Evolutionary conservation across 2,797 vertebrate genomes (phyloP), one percentile per base, ranked within the genome.

Genomic region (Craterocephalus amniculus): DNA sequence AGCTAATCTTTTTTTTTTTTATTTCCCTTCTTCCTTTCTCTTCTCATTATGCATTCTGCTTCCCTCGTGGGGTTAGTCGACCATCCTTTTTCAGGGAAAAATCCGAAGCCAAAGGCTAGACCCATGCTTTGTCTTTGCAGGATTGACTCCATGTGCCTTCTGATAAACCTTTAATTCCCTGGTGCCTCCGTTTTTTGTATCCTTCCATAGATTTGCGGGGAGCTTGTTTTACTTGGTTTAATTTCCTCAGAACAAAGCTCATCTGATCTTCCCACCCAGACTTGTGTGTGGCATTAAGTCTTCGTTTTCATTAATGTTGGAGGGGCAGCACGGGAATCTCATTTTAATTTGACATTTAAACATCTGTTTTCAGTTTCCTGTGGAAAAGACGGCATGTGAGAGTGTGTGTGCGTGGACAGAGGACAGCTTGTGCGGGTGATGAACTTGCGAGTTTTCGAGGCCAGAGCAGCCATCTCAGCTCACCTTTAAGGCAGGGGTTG

Each of bases 261-360:
- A 87, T 92, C 84, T 92, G 90, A 92, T 93, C 89, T 88, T 88
- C 85, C 88, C 80, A 83, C 84, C 76, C 84, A 61, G 87, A 84
- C 86, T 88, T 84, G 90, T 88, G 91, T 92, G 91, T 86, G 86
- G 91, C 89, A 91, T 92, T 90, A 92, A 74, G 83, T 89, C 91
- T 93, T 92, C 86, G 79, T 92, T 93, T 95, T 94, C 93, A 94
- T 94, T 94, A 94, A 93, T 90, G 90, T 94, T 87, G 78, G 80
- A 89, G 88, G 89, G 85, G 73, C 83, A 89, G 92, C 86, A 83
- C 52, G 29, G 88, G 88, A 93, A 93, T 93, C 92, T 95, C 90
- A 93, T 94, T 95, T 94, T 94, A 93, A 95, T 94, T 94, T 94
- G 92, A 94, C 92, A 93, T 94, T 94, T 94, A 89, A 83, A 88